Evolutionary conservation across 2,888 invertebrate genomes (phyloP).

Genomic region (Heliconius ismenius): DNA sequence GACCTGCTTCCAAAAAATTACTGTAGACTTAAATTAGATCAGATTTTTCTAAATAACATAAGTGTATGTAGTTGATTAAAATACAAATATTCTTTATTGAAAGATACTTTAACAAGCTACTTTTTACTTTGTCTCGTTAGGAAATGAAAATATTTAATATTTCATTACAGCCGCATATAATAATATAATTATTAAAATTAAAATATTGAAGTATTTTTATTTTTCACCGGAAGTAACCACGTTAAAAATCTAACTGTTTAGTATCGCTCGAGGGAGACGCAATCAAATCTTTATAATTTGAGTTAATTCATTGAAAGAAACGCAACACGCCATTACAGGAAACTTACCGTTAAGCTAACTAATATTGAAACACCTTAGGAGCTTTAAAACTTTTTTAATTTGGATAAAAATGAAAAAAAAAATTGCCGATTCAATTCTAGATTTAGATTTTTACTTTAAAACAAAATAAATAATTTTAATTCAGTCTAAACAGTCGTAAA

Average conservation of each 20-base stretch:
- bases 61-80: not conserved
- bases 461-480: too few species aligned
- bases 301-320: constrained; percentile 6
- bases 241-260: not conserved
- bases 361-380: not conserved
- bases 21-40: not conserved
- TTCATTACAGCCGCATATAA: too few species aligned
- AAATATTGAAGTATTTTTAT: too few species aligned
- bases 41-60: not conserved
- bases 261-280: not conserved
- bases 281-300: constrained; percentile 9
- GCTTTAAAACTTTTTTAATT: not conserved
- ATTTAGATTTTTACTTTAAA: too few species aligned
- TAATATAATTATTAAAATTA: too few species aligned
- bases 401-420: too few species aligned
- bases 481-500: too few species aligned
- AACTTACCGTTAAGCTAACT: constrained; percentile 1
- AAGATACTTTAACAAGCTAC: not conserved
- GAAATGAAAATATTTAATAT: too few species aligned
- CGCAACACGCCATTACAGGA: constrained; percentile 24
- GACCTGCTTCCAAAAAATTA: not conserved
- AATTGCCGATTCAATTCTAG: too few species aligned
- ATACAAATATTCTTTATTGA: not conserved
- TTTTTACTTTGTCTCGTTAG: too few species aligned
- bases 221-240: not conserved